These are phyloP conservation scores for Hyposmocoma kahamanoa DNA, from an alignment of 1,140 invertebrate genomes.

Conservation along the genomic window DNA sequence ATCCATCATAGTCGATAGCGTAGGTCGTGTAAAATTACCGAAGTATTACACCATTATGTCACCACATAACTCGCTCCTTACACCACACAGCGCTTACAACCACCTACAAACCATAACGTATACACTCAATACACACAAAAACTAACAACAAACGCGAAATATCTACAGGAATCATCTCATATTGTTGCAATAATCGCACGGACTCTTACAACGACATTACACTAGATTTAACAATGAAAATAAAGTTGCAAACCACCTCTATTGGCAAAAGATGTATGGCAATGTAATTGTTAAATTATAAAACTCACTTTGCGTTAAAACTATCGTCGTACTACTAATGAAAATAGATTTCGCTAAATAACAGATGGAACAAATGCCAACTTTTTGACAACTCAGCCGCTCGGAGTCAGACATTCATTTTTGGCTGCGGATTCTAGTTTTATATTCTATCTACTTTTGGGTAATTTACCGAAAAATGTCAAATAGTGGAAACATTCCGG, in stretches of 20 bases:
- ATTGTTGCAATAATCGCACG: no score
- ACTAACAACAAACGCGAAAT: not conserved
- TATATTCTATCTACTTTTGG: no score
- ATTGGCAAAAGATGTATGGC: not conserved
- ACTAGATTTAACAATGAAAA: no score
- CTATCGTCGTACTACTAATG: not conserved
- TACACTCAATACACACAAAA: not conserved
- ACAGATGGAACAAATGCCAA: constrained; percentile 57
- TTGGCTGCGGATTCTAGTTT: no score
- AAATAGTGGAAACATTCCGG: no score
- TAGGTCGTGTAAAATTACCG: constrained; percentile 5
- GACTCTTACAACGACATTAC: not conserved
- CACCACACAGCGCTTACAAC: not conserved
- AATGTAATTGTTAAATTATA: not conserved
- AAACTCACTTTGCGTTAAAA: not conserved
- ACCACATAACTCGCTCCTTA: constrained; percentile 22
- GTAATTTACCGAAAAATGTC: no score
- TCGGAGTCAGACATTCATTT: no score
- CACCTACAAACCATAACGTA: not conserved
- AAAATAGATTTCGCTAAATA: constrained; percentile 46
- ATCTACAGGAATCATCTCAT: no score
- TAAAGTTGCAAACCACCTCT: no score
- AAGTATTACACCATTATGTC: constrained; percentile 54
- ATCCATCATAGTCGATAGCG: constrained; percentile 33
- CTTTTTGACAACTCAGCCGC: constrained; percentile 39